Conservation (phyloP, 2,797 vertebrate genomes). For the Anguilla pacifica region DNA sequence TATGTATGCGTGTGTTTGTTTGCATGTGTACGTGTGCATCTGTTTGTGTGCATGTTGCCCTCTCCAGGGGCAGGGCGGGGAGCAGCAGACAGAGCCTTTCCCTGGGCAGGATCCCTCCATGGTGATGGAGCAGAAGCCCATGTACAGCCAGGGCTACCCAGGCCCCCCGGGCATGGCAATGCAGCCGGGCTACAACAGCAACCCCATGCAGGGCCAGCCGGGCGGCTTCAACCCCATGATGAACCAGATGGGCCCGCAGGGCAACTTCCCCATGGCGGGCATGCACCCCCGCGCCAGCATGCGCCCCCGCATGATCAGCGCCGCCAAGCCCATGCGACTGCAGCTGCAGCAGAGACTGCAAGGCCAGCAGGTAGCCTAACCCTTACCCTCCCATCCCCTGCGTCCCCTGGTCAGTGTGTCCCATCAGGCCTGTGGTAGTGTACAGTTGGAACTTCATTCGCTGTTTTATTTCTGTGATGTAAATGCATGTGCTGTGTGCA, state of each 20-base stretch:
- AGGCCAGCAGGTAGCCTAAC: slow-evolving; percentile 86
- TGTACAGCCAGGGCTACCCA: slow-evolving; percentile 85
- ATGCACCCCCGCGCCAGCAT: slow-evolving; percentile 84
- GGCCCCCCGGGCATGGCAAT: slow-evolving; percentile 82
- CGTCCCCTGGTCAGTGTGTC: not conserved
- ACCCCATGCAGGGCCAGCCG: slow-evolving; percentile 59
- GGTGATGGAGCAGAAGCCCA: slow-evolving; percentile 86
- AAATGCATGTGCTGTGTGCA: slow-evolving; percentile 59
- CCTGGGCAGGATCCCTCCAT: slow-evolving; percentile 83
- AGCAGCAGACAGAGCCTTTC: slow-evolving; percentile 83
- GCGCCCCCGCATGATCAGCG: slow-evolving; percentile 84
- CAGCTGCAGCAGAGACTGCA: slow-evolving; percentile 98
- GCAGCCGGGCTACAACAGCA: slow-evolving; percentile 75
- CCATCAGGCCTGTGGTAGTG: not conserved
- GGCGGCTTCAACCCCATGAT: slow-evolving; percentile 39
- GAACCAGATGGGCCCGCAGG: slow-evolving; percentile 65
- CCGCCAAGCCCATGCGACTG: slow-evolving; percentile 88
- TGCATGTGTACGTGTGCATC: not conserved
- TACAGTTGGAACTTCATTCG: not conserved
- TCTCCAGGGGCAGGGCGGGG: slow-evolving; percentile 82
- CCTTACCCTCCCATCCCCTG: not conserved
- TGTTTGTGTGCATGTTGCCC: slow-evolving; percentile 10
- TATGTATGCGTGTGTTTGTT: slow-evolving; percentile 11
- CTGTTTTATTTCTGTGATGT: slow-evolving; percentile 46
- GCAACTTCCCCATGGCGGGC: slow-evolving; percentile 83